Evolutionary conservation across 1,140 invertebrate genomes (phyloP), one percentile per base, ranked within the genome.

Genomic region (Adelges cooleyi): DNA sequence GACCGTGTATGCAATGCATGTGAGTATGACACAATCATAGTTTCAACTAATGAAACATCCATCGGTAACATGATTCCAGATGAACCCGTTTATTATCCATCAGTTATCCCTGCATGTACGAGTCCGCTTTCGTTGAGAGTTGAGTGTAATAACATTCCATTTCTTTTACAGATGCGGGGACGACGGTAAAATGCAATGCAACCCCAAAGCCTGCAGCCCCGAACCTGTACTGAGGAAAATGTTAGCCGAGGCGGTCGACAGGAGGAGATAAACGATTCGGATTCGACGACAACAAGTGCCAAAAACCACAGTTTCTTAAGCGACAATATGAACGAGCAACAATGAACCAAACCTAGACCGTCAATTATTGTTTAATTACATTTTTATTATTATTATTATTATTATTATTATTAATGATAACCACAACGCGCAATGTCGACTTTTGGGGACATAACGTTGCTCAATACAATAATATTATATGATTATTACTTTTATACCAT

Each of bases 121-220:
- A 40, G n/a, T 10, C 9, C 9, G n/a, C 38, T 40, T n/a, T 10
- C 9, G 38, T n/a, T n/a, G 9, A 10, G n/a, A 9, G n/a, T n/a
- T n/a, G n/a, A 40, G 9, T 48, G 4, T 8, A 17, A 22, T 48
- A 17, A n/a, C 5, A 6, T 22, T 48, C 8, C 4, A 13, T 54
- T 54, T 33, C 17, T 52, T 73, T 80, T 80, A 22, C 76, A 92
- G 90, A 76, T 92, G 90, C 77, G 90, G 88, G 70, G 82, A 84
- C 48, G 83, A 90, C 74, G 90, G 90, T 70, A 86, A 91, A 75
- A 93, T 95, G 90, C 86, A 92, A 76, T 95, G 92, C 75, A 87
- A 94, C 75, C 91, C 92, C 46, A 84, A 84, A 75, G 80, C 84
- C 65, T 95, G 91, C 74, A 86, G 84, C 69, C 90, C 90, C 29